Evolutionary conservation across 1,140 invertebrate species (phyloP).

Genomic region (Caerostris darwini): DNA sequence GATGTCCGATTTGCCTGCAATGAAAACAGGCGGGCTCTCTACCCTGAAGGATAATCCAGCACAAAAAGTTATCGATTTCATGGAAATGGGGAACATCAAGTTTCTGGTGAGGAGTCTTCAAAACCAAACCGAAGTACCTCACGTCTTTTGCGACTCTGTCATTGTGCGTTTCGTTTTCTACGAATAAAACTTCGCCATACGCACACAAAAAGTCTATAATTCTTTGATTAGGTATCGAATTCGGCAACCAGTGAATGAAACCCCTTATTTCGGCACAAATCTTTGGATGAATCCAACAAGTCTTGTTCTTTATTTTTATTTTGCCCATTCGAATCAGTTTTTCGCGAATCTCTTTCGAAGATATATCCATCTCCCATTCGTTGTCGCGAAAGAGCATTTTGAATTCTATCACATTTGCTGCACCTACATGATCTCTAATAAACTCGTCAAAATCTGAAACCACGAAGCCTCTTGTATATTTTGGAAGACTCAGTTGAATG

Average conservation of each 20-base stretch:
- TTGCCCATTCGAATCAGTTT: slow-evolving; percentile 16
- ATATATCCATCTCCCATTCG: slow-evolving; percentile 30
- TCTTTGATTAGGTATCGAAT: not conserved
- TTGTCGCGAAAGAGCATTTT: slow-evolving; percentile 22
- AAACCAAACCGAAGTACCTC: slow-evolving; percentile 30
- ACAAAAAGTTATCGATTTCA: not conserved
- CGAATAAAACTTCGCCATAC: slow-evolving; percentile 13
- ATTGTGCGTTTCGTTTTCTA: not conserved
- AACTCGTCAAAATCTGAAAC: slow-evolving; percentile 6
- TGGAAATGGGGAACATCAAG: slow-evolving; percentile 44
- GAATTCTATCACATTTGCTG: not conserved
- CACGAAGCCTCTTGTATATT: slow-evolving; percentile 8
- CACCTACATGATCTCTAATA: not conserved
- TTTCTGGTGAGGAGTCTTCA: not conserved
- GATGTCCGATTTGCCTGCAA: slow-evolving; percentile 47
- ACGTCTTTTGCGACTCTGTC: too few relatives aligned
- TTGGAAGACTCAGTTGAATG: slow-evolving; percentile 27
- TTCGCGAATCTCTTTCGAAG: slow-evolving; percentile 1
- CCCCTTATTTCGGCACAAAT: slow-evolving; percentile 36
- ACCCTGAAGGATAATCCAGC: not conserved
- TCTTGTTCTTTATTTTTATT: not conserved
- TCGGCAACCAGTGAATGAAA: slow-evolving; percentile 58
- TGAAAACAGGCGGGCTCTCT: slow-evolving; percentile 40
- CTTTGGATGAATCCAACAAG: slow-evolving; percentile 45
- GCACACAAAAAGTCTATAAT: not conserved